phyloP scores from a whole-genome alignment of 1,140 invertebrate genomes.

The Lepidurus arcticus region DNA sequence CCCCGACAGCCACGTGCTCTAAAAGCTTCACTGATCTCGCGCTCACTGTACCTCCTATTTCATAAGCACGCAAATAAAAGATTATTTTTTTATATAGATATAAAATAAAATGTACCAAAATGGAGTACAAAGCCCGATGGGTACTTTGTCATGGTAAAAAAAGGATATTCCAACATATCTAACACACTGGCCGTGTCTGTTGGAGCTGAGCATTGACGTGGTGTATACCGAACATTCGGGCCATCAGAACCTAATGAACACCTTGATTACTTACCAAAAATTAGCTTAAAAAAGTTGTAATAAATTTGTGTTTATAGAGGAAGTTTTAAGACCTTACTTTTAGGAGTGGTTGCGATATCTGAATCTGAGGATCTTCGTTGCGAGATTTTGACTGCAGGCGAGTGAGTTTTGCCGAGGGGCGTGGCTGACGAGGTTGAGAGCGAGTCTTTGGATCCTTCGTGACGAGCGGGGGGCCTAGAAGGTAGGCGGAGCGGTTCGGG shows the following conservation, averaged over 20 bases:
- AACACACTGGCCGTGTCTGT: background rate
- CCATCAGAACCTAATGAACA: background rate
- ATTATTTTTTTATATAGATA: background rate
- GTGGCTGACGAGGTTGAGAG: background rate
- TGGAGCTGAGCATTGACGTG: constrained; percentile 26
- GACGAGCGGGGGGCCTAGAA: background rate
- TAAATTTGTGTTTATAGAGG: background rate
- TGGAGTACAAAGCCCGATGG: constrained; percentile 81
- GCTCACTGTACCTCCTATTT: constrained; percentile 71
- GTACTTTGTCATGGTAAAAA: constrained; percentile 86
- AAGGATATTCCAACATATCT: constrained; percentile 83
- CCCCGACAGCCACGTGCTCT: constrained; percentile 60
- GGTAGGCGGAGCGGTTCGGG: constrained; percentile 7
- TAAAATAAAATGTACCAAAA: constrained; percentile 56
- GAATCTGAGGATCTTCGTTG: constrained; percentile 78
- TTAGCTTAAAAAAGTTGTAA: background rate
- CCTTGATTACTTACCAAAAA: background rate
- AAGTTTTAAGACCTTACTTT: constrained; percentile 59
- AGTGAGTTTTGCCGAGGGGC: background rate
- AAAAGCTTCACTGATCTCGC: constrained; percentile 80
- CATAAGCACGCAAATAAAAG: constrained; percentile 23
- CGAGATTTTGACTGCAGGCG: background rate
- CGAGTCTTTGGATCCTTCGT: background rate
- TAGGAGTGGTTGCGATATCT: constrained; percentile 83
- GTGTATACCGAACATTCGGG: background rate